Percentiles rank a stretch among this genome's conserved stretches.
These are phyloP conservation scores for Minunthozetes semirufus DNA, from an alignment of 2,888 invertebrate genomes.

Conservation along the genomic window DNA sequence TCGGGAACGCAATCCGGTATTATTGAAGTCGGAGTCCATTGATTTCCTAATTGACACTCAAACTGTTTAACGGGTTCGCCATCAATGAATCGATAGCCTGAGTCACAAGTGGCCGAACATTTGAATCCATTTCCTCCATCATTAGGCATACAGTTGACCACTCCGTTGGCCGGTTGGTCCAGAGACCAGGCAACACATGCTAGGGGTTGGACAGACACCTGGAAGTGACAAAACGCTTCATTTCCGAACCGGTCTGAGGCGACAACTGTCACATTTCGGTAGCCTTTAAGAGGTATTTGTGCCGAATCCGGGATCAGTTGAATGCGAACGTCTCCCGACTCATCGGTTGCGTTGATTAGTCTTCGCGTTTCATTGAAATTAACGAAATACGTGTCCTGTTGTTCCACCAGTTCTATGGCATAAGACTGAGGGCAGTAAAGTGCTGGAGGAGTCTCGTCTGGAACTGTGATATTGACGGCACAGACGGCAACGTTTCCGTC, in stretches of 20 bases:
- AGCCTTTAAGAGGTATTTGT: slow-evolving; percentile 57
- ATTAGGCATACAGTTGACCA: slow-evolving; percentile 73
- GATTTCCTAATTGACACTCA: slow-evolving; percentile 66
- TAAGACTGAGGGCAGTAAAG: slow-evolving; percentile 88
- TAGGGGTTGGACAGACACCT: slow-evolving; percentile 83
- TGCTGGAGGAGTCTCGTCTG: slow-evolving; percentile 82
- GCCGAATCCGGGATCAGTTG: slow-evolving; percentile 73
- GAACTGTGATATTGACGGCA: slow-evolving; percentile 88
- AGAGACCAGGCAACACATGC: slow-evolving; percentile 93
- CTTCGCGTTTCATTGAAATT: slow-evolving; percentile 83
- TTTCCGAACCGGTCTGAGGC: slow-evolving; percentile 82
- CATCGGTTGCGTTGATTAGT: slow-evolving; percentile 75
- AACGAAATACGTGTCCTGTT: slow-evolving; percentile 79
- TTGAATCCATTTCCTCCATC: slow-evolving; percentile 59
- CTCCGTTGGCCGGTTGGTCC: slow-evolving; percentile 78
- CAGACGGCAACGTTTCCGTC: slow-evolving; percentile 97
- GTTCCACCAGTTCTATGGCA: slow-evolving; percentile 81
- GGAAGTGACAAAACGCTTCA: slow-evolving; percentile 82
- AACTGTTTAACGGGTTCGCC: slow-evolving; percentile 81
- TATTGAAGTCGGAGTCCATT: slow-evolving; percentile 79
- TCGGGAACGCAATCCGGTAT: slow-evolving; percentile 93
- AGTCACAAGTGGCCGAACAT: slow-evolving; percentile 83
- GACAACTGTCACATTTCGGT: slow-evolving; percentile 65
- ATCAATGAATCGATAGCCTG: slow-evolving; percentile 80
- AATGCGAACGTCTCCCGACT: slow-evolving; percentile 68